Percentiles rank a stretch among this genome's conserved stretches.
These are phyloP conservation scores for Odontocolon sp. DNA, from an alignment of 2,888 invertebrate species.

Conservation along the genomic window DNA sequence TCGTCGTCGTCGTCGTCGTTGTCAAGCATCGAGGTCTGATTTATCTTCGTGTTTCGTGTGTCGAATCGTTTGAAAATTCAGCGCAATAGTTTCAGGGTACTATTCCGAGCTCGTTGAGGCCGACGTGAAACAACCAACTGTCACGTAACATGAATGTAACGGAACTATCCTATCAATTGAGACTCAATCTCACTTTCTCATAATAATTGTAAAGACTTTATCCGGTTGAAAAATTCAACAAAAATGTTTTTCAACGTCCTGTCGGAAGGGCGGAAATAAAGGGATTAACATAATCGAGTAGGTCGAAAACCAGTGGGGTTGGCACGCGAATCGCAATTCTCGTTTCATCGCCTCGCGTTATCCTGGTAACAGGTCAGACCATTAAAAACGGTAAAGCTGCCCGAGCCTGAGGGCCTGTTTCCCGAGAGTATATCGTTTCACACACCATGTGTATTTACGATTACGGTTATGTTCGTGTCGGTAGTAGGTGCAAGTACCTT, in stretches of 20 bases:
- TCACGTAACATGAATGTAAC: conserved; percentile 49
- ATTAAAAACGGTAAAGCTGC: conserved; percentile 65
- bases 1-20: conserved; percentile 44
- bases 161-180: conserved; percentile 21
- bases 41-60: conserved; percentile 54
- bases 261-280: background rate
- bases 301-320: conserved; percentile 34
- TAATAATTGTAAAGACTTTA: conserved; percentile 32
- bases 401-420: conserved; percentile 37
- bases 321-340: conserved; percentile 57
- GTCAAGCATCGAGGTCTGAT: conserved; percentile 50
- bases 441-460: conserved; percentile 70
- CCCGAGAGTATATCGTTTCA: conserved; percentile 66
- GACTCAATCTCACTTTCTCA: conserved; percentile 17
- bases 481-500: conserved; percentile 39
- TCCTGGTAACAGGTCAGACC: conserved; percentile 63
- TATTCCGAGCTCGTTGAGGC: conserved; percentile 35
- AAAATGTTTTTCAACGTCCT: conserved; percentile 1
- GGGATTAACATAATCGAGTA: conserved; percentile 30
- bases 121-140: conserved; percentile 54
- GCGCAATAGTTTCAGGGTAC: conserved; percentile 8
- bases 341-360: conserved; percentile 60
- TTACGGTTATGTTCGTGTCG: conserved; percentile 60
- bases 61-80: conserved; percentile 49
- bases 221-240: conserved; percentile 15